These are phyloP conservation scores for Riparia riparia DNA, from an alignment of 2,113 vertebrate genomes.

Conservation along the genomic window DNA sequence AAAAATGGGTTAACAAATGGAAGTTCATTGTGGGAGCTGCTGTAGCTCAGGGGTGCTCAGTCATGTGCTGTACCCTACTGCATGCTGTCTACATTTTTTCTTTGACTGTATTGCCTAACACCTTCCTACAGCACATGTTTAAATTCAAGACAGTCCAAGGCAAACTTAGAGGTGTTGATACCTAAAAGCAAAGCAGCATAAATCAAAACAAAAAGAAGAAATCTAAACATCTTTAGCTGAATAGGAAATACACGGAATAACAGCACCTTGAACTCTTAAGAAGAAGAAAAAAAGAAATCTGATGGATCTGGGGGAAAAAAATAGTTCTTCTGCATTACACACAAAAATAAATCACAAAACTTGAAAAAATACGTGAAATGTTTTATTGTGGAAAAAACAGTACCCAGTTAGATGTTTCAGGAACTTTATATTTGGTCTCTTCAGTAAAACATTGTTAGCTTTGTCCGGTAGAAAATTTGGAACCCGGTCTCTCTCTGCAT, in stretches of 20 bases:
- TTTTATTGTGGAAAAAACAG: slow-evolving; percentile 21
- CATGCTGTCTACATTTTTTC: background rate
- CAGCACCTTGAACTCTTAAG: background rate
- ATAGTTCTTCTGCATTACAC: background rate
- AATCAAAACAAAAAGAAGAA: background rate
- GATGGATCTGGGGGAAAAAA: background rate
- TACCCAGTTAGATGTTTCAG: background rate
- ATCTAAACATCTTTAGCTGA: background rate
- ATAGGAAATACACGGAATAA: background rate
- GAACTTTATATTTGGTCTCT: background rate
- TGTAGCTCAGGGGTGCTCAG: background rate
- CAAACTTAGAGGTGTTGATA: background rate
- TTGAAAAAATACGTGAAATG: background rate
- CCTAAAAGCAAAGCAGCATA: background rate
- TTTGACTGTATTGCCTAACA: background rate
- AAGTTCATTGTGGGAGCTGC: background rate
- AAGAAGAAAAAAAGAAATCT: background rate
- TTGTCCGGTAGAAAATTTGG: slow-evolving; percentile 16
- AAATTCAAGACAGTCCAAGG: background rate
- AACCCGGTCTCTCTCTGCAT: background rate
- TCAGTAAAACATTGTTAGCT: slow-evolving; percentile 1
- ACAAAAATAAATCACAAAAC: background rate
- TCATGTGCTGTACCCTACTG: background rate
- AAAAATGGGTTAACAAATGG: background rate
- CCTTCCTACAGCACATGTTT: background rate